Evolutionary conservation across 1,140 invertebrate genomes (phyloP), one percentile per base, ranked within the genome.

Genomic region (Spodoptera litura): DNA sequence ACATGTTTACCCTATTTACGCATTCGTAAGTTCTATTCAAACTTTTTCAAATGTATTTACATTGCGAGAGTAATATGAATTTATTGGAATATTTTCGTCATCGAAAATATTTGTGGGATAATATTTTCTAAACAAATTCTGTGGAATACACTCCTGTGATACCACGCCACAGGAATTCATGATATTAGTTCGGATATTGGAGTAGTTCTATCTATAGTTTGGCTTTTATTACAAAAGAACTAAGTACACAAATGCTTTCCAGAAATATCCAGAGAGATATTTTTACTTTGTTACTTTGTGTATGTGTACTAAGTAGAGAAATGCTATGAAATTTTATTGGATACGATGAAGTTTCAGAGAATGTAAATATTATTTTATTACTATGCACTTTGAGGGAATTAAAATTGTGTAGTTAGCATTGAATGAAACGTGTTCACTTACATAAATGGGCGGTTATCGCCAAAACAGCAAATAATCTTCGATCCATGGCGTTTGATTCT

Each of bases 371-470:
- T 9, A 44, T 44, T 31, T 44, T 6, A 44, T 44, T 44, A 8
- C 38, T 44, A 1, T 44, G 38, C 0, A 2, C 5, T 44, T 31
- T 13, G 11, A 20, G n/a, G 6, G n/a, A 44, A 38, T 44, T 38
- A 5, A 27, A 13, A 52, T 0, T 4, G 31, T 31, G 31, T 31
- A 31, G 31, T 31, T 52, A 55, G 10, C 8, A 20, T 31, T 44
- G 3, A 55, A 49, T 35, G 38, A 5, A 59, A 11, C 35, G 70
- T 13, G 20, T 9, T 56, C 84, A 92, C 91, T 92, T 87, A 94
- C 92, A 88, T 61, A 92, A 78, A 76, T 87, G 87, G 81, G 87
- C 87, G 78, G 87, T 80, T 9, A 91, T 80, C 80, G 88, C 89
- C 79, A 91, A 66, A 68, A 92, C 49, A 11, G 85, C 58, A 35